These are phyloP conservation scores for Psittacula derbiana DNA, from an alignment of 2,797 vertebrate genomes.

Conservation along the genomic window DNA sequence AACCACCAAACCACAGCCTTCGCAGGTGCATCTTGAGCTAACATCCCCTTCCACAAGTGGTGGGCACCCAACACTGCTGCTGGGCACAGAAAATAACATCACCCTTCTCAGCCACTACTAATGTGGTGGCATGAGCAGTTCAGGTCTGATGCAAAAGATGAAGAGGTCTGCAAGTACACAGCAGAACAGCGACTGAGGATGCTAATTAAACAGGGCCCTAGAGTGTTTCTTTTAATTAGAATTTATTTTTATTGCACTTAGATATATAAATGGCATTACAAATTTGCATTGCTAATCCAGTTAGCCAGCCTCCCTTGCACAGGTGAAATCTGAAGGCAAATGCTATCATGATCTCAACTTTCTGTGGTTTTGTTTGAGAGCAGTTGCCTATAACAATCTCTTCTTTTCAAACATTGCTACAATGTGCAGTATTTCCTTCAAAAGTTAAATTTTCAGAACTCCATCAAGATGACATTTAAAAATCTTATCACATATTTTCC, in stretches of 20 bases:
- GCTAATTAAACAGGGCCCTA: not conserved
- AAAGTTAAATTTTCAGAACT: not conserved
- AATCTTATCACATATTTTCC: not conserved
- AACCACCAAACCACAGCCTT: not conserved
- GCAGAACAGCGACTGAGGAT: not conserved
- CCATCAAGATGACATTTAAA: not conserved
- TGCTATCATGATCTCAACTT: not conserved
- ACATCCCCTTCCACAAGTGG: not conserved
- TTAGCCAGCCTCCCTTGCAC: not conserved
- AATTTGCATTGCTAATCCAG: not conserved
- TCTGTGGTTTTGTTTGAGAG: not conserved
- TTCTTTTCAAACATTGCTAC: not conserved
- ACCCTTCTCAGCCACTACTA: not conserved
- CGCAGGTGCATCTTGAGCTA: not conserved
- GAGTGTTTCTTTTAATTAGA: constrained; percentile 36
- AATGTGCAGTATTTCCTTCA: not conserved
- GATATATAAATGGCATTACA: not conserved
- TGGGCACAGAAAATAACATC: not conserved
- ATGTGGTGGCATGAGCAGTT: not conserved
- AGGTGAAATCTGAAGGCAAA: not conserved
- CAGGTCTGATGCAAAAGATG: not conserved
- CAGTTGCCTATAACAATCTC: not conserved
- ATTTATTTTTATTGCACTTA: constrained; percentile 38
- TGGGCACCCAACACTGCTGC: not conserved
- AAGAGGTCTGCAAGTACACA: not conserved